Evolutionary conservation across 2,888 invertebrate species (phyloP).

Genomic region (Drosophila longiperda): DNA sequence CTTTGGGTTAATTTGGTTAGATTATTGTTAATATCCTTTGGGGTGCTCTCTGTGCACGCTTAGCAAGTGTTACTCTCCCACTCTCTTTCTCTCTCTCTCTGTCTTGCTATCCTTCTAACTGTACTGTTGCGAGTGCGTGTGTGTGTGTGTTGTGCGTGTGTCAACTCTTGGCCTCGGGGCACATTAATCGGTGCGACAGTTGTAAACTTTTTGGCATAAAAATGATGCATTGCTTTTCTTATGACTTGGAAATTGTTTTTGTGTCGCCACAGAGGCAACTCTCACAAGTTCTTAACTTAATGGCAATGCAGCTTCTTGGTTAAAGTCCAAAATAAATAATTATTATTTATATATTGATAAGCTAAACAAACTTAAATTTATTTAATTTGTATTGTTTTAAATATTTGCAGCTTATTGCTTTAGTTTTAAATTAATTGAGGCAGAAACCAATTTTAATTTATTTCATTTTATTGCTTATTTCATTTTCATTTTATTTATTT

Average conservation of each 20-base stretch:
- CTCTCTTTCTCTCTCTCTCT: not conserved
- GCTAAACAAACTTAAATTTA: not conserved
- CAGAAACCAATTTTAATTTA: not conserved
- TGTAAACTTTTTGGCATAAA: slow-evolving; percentile 72
- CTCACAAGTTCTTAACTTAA: slow-evolving; percentile 13
- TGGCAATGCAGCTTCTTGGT: not conserved
- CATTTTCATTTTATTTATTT: not conserved
- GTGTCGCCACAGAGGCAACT: slow-evolving; percentile 23
- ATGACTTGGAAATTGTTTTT: slow-evolving; percentile 63
- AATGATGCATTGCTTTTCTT: slow-evolving; percentile 70
- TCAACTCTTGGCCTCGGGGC: slow-evolving; percentile 41
- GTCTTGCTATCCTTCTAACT: not conserved
- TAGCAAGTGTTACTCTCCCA: slow-evolving; percentile 17
- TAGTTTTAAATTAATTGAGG: not conserved
- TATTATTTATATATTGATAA: not conserved
- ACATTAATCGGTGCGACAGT: slow-evolving; percentile 65
- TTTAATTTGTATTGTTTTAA: no score
- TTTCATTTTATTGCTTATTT: not conserved
- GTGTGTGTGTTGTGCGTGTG: slow-evolving; percentile 12
- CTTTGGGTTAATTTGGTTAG: slow-evolving; percentile 83
- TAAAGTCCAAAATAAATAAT: not conserved
- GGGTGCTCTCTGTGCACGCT: slow-evolving; percentile 63
- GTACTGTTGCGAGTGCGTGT: slow-evolving; percentile 12
- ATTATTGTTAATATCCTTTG: slow-evolving; percentile 83
- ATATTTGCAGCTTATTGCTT: not conserved